Conservation (phyloP, 2,888 invertebrate genomes). For the Octonoba sinensis region DNA sequence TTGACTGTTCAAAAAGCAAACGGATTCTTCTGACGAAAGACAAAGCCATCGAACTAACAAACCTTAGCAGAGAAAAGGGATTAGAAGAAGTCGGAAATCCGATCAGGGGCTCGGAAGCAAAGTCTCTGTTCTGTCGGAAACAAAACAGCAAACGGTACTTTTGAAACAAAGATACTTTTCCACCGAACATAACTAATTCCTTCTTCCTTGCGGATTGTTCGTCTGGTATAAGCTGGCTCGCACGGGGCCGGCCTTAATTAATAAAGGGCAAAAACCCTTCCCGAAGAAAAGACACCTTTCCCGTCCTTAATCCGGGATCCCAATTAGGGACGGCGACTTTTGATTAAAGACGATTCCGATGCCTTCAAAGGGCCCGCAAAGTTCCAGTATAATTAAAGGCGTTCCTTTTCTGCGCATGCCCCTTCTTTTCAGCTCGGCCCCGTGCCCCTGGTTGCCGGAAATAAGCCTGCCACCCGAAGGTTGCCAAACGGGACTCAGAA, state of each 20-base stretch:
- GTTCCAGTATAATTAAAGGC: constrained; percentile 50
- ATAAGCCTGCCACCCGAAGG: background rate
- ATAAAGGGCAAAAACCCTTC: constrained; percentile 39
- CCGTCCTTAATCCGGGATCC: constrained; percentile 37
- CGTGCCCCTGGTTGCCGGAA: constrained; percentile 36
- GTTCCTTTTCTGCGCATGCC: constrained; percentile 48
- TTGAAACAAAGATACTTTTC: constrained; percentile 34
- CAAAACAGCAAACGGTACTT: constrained; percentile 31
- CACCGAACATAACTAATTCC: constrained; percentile 52
- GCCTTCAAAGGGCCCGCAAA: constrained; percentile 42
- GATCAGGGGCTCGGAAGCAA: constrained; percentile 18
- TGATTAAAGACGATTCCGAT: constrained; percentile 48
- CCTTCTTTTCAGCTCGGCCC: constrained; percentile 28
- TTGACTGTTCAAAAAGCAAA: too few relatives aligned
- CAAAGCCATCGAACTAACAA: background rate
- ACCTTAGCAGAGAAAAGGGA: constrained; percentile 11
- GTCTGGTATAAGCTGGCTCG: constrained; percentile 18
- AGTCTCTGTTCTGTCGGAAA: constrained; percentile 13
- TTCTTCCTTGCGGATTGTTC: constrained; percentile 22
- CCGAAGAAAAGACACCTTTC: constrained; percentile 39
- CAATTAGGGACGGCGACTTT: constrained; percentile 51
- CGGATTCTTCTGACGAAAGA: background rate
- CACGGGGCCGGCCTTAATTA: constrained; percentile 34
- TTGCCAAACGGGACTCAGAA: too few relatives aligned
- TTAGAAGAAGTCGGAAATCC: constrained; percentile 36